These are phyloP conservation scores for Camponotus floridanus DNA, from an alignment of 1,140 invertebrate species.

Conservation along the genomic window DNA sequence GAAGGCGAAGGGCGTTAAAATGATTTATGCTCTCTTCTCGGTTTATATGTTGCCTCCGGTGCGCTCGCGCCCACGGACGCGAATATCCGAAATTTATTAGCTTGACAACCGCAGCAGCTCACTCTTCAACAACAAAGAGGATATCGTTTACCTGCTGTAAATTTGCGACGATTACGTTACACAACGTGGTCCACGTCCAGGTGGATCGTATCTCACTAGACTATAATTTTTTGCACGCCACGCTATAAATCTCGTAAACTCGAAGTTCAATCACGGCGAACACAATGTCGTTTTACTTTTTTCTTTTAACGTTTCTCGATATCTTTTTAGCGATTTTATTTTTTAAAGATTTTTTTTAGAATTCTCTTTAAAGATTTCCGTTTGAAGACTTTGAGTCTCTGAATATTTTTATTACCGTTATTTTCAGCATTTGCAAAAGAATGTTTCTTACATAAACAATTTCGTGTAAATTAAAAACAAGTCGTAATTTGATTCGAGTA, in stretches of 20 bases:
- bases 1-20: conserved; percentile 71
- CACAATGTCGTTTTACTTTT: background rate
- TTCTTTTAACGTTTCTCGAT: background rate
- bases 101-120: conserved; percentile 60
- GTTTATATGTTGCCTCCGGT: conserved; percentile 60
- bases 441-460: background rate
- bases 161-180: conserved; percentile 62
- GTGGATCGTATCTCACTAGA: conserved; percentile 23
- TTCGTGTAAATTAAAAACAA: background rate
- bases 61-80: conserved; percentile 11
- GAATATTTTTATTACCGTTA: background rate
- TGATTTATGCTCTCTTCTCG: conserved; percentile 71
- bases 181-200: conserved; percentile 44
- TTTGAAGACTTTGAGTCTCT: background rate
- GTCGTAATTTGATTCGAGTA: background rate
- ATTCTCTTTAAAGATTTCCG: background rate
- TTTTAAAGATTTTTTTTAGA: background rate
- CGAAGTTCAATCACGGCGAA: background rate
- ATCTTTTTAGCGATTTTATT: background rate
- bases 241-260: conserved; percentile 35
- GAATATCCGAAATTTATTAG: conserved; percentile 61
- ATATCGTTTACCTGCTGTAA: conserved; percentile 58
- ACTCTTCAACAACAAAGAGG: conserved; percentile 46
- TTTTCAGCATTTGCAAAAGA: too few relatives aligned
- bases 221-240: conserved; percentile 44